These are phyloP conservation scores for Hydropsyche betteni DNA, from an alignment of 2,888 invertebrate genomes.

Conservation along the genomic window DNA sequence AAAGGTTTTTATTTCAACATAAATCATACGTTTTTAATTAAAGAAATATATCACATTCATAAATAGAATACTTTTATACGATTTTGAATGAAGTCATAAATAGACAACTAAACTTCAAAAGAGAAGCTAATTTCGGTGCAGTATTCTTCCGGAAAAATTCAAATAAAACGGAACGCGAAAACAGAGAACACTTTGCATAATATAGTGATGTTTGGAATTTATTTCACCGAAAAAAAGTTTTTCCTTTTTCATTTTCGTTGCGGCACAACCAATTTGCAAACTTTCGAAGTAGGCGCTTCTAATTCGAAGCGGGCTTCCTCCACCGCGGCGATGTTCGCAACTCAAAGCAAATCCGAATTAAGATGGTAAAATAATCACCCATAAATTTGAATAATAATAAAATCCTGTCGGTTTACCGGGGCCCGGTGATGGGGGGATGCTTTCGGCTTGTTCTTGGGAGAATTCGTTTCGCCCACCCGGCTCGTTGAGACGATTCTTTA, in stretches of 20 bases:
- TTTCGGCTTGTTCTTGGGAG: conserved; percentile 3
- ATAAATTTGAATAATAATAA: conserved; percentile 42
- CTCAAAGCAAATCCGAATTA: conserved; percentile 42
- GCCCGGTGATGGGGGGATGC: background rate
- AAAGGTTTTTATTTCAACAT: no score
- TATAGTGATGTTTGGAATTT: conserved; percentile 12
- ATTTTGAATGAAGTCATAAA: no score
- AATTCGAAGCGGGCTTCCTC: conserved; percentile 21
- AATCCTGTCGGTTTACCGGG: conserved; percentile 32
- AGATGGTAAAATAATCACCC: conserved; percentile 41
- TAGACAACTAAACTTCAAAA: no score
- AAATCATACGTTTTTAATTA: no score
- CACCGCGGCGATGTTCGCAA: background rate
- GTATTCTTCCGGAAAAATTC: no score
- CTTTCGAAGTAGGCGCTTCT: conserved; percentile 14
- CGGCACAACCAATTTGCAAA: conserved; percentile 38
- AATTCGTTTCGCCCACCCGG: conserved; percentile 2
- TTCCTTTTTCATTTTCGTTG: conserved; percentile 6
- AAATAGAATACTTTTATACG: no score
- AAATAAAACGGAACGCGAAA: background rate
- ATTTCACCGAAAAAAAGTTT: conserved; percentile 11
- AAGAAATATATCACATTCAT: no score
- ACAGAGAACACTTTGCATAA: conserved; percentile 1
- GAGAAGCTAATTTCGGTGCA: no score
- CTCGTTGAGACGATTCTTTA: conserved; percentile 25